Conservation (phyloP, 2,888 invertebrate species). For the Drosophila neutralis region DNA sequence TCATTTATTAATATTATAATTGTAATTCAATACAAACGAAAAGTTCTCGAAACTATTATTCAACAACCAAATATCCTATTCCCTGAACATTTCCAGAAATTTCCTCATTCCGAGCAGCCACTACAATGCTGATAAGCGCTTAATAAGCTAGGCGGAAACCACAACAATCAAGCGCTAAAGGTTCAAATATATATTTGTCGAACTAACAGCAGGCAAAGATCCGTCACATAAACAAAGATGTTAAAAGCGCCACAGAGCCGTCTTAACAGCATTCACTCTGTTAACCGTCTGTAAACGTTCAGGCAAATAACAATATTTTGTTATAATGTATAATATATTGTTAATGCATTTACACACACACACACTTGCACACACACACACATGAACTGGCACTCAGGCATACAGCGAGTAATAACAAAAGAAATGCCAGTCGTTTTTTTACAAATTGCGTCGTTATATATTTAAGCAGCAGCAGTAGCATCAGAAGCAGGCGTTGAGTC, state of each 20-base stretch:
- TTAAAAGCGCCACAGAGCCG: slow-evolving; percentile 6
- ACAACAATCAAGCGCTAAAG: not conserved
- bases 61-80: not conserved
- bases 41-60: not conserved
- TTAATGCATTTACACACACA: slow-evolving; percentile 19
- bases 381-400: not conserved
- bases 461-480: slow-evolving; percentile 29
- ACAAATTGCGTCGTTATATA: slow-evolving; percentile 64
- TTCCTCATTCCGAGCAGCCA: not conserved
- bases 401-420: slow-evolving; percentile 52
- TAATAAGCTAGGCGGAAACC: slow-evolving; percentile 21
- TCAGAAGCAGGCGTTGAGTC: slow-evolving; percentile 31
- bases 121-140: slow-evolving; percentile 30
- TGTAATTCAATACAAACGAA: not conserved
- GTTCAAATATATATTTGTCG: not conserved
- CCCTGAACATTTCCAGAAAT: not conserved
- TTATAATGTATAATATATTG: slow-evolving; percentile 5
- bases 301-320: slow-evolving; percentile 6
- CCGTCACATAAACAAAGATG: not conserved
- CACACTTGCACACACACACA: slow-evolving; percentile 14
- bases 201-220: not conserved
- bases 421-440: slow-evolving; percentile 53
- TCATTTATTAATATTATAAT: not conserved
- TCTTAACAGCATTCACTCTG: slow-evolving; percentile 24
- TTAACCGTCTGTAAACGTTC: slow-evolving; percentile 20